Evolutionary conservation across 30 jellyfish, hydroid and myxozoan genomes (phyloP).

Genomic region (Calvadosia cruxmelitensis): DNA sequence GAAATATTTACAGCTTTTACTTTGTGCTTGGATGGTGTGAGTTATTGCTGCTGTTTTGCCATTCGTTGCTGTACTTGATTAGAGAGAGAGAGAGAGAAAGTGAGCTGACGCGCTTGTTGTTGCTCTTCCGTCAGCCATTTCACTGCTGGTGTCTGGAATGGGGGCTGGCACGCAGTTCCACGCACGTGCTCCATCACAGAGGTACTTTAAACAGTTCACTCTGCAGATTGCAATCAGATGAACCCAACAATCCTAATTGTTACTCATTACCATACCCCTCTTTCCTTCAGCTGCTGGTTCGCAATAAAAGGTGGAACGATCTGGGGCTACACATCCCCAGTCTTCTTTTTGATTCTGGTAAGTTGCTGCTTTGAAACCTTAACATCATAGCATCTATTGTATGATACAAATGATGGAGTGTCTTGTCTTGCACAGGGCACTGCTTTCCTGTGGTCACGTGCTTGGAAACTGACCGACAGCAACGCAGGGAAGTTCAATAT

Average conservation of each 20-base stretch:
- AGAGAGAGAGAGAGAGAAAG: no score
- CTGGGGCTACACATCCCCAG: slow-evolving; percentile 91
- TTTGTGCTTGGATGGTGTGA: slow-evolving; percentile 93
- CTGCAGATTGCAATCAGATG: no score
- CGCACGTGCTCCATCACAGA: slow-evolving; percentile 5
- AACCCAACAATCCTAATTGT: neutral
- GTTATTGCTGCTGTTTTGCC: slow-evolving; percentile 17
- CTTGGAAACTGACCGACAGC: neutral
- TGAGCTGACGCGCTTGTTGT: neutral
- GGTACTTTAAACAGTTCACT: neutral
- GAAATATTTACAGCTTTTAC: slow-evolving; percentile 73
- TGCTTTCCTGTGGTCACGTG: neutral
- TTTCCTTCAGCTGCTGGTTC: slow-evolving; percentile 78
- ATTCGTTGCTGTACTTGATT: no score
- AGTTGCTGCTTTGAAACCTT: no score
- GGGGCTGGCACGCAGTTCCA: slow-evolving; percentile 34
- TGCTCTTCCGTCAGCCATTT: slow-evolving; percentile 38
- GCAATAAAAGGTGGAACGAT: slow-evolving; percentile 84
- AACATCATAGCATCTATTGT: no score
- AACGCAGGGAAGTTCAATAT: neutral
- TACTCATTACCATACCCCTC: neutral
- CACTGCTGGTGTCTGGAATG: slow-evolving; percentile 17
- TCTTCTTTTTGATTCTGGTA: slow-evolving; percentile 71
- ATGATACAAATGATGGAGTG: neutral
- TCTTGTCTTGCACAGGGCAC: neutral